Conservation (phyloP, 2,113 vertebrate species). For the Fulica atra region DNA sequence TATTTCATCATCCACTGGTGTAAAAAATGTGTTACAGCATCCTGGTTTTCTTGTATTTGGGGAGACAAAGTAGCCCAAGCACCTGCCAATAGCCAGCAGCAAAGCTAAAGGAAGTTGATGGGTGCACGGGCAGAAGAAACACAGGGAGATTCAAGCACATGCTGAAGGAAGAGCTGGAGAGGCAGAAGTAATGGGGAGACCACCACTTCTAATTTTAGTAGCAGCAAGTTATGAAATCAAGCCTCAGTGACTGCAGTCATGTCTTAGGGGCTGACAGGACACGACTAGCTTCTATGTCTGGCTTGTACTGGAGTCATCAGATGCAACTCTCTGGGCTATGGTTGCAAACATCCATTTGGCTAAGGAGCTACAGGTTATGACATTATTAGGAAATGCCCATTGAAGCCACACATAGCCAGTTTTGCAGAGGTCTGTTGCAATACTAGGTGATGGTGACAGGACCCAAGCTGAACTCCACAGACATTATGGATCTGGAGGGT, state of each 20-base stretch:
- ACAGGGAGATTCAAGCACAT: background rate
- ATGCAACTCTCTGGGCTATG: background rate
- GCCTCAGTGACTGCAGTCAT: background rate
- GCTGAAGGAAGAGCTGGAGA: background rate
- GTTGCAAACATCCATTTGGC: background rate
- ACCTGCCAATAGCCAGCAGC: background rate
- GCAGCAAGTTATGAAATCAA: background rate
- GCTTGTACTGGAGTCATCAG: background rate
- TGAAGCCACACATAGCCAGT: background rate
- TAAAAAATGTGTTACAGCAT: background rate
- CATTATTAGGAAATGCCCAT: background rate
- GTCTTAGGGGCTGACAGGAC: background rate
- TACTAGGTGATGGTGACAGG: background rate
- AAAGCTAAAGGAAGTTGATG: background rate
- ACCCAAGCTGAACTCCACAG: background rate
- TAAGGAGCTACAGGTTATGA: background rate
- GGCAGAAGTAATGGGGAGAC: background rate
- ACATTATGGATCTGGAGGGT: accelerated
- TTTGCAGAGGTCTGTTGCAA: background rate
- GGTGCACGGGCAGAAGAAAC: background rate
- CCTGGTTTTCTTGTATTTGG: background rate
- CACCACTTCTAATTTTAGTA: background rate
- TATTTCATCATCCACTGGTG: background rate
- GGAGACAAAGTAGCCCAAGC: background rate
- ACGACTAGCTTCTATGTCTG: background rate